Evolutionary conservation across 2,113 vertebrate species (phyloP).

Genomic region (Narcine bancroftii): DNA sequence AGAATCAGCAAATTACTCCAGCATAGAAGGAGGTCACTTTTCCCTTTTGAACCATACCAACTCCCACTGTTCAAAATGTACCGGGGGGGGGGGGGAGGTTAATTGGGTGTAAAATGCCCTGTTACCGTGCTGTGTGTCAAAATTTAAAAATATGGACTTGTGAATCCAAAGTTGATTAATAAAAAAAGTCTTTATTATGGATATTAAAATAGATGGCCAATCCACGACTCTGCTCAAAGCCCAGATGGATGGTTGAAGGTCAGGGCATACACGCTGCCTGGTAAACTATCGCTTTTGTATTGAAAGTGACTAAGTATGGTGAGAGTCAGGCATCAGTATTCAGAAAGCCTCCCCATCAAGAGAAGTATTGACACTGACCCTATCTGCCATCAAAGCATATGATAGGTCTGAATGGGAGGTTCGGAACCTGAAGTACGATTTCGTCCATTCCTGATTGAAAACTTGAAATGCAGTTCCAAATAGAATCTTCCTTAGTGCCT

Average conservation of each 20-base stretch:
- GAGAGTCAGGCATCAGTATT: background rate
- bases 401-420: conserved; percentile 54
- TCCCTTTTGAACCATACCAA: too few relatives aligned
- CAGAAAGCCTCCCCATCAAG: background rate
- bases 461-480: conserved; percentile 54
- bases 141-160: too few relatives aligned
- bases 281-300: background rate
- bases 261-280: background rate
- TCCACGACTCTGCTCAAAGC: background rate
- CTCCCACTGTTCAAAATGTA: too few relatives aligned
- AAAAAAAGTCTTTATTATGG: too few relatives aligned
- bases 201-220: background rate
- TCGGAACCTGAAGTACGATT: conserved; percentile 61
- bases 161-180: background rate
- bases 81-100: too few relatives aligned
- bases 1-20: too few relatives aligned
- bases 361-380: conserved; percentile 50
- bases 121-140: too few relatives aligned
- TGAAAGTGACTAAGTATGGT: background rate
- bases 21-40: too few relatives aligned
- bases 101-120: too few relatives aligned
- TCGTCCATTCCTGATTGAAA: conserved; percentile 67
- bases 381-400: conserved; percentile 60
- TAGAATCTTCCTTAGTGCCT: conserved; percentile 64
- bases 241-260: background rate